Percentiles rank a stretch among this genome's conserved stretches.
Evolutionary conservation across 2,797 vertebrate genomes (phyloP).

Genomic region (Poecile montanus): DNA sequence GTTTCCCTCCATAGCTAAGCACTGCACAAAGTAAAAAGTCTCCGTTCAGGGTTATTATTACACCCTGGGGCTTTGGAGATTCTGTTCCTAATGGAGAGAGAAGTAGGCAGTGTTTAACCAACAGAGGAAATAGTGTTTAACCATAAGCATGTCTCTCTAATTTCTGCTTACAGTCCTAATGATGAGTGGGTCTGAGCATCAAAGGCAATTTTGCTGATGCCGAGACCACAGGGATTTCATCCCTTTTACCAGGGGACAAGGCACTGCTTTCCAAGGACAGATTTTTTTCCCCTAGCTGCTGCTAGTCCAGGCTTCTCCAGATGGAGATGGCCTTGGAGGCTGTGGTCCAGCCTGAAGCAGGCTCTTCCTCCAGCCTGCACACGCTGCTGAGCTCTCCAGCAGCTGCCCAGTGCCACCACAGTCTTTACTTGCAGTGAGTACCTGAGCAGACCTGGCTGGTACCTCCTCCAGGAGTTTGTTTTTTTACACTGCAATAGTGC

Average conservation of each 20-base stretch:
- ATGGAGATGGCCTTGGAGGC: background rate
- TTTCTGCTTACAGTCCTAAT: conserved; percentile 25
- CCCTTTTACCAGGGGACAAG: background rate
- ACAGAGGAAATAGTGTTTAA: conserved; percentile 46
- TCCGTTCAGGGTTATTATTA: background rate
- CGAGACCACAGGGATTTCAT: background rate
- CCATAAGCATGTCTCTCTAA: conserved; percentile 11
- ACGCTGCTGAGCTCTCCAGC: background rate
- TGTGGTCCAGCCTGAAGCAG: background rate
- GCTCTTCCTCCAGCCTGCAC: background rate
- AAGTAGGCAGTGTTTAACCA: conserved; percentile 43
- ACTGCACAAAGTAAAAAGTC: background rate
- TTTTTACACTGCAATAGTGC: background rate
- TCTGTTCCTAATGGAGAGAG: conserved; percentile 3
- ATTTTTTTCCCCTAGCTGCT: background rate
- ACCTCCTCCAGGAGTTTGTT: background rate
- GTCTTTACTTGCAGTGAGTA: background rate
- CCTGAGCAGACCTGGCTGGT: background rate
- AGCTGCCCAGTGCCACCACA: background rate
- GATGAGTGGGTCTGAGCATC: background rate
- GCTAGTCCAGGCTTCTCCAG: background rate
- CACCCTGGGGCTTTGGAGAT: background rate
- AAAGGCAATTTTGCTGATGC: conserved; percentile 19
- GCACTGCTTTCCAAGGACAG: background rate
- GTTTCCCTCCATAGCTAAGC: background rate